These are phyloP conservation scores for Amyelois transitella DNA, from an alignment of 1,140 invertebrate species.

Conservation along the genomic window DNA sequence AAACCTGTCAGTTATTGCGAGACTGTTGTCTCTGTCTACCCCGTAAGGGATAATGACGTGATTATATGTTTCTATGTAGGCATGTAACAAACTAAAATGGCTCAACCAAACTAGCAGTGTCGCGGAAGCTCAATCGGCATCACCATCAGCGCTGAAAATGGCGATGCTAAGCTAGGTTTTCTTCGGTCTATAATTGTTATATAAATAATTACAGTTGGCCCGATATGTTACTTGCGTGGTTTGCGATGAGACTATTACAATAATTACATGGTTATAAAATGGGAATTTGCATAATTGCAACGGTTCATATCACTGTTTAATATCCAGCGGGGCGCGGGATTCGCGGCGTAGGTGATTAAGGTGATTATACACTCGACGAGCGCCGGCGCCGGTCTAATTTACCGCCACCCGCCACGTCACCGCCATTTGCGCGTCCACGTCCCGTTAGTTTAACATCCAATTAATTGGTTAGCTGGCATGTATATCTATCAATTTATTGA, in stretches of 20 bases:
- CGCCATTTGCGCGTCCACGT: conserved; percentile 17
- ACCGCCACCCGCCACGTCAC: conserved; percentile 8
- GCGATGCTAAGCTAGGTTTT: too few relatives aligned
- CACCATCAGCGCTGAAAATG: too few relatives aligned
- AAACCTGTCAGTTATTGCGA: too few relatives aligned
- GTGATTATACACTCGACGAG: conserved; percentile 22
- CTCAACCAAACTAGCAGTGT: too few relatives aligned
- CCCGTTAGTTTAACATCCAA: conserved; percentile 20
- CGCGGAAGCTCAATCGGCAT: too few relatives aligned
- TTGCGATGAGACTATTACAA: neutral
- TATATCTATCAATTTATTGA: neutral
- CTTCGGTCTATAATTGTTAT: too few relatives aligned
- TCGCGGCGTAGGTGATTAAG: conserved; percentile 9
- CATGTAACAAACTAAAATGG: too few relatives aligned
- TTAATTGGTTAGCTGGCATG: conserved; percentile 12
- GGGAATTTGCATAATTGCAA: neutral
- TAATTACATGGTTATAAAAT: neutral
- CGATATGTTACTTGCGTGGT: neutral
- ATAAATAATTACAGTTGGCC: too few relatives aligned
- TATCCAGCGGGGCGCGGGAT: neutral
- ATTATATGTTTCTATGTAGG: too few relatives aligned
- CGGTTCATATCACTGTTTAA: neutral
- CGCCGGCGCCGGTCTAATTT: conserved; percentile 25
- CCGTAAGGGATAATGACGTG: too few relatives aligned
- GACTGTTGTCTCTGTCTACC: too few relatives aligned